These are phyloP conservation scores for Turritopsis rubra DNA, from an alignment of 30 jellyfish, hydroid and myxozoan genomes.

Conservation along the genomic window DNA sequence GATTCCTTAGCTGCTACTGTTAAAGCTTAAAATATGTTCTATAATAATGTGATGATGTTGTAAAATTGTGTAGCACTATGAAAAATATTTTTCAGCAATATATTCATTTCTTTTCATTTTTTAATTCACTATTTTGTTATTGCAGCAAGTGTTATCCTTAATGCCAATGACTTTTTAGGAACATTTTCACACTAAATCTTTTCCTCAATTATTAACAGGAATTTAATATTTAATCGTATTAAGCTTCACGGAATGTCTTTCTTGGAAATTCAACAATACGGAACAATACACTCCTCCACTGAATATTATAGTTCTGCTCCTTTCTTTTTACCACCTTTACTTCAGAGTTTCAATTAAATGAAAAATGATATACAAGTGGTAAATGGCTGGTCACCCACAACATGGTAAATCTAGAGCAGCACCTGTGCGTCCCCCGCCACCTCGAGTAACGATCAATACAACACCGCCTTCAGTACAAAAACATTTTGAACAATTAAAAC, in stretches of 20 bases:
- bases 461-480: conserved; percentile 29
- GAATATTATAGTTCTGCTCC: not conserved
- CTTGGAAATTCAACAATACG: too few species aligned
- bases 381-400: not conserved
- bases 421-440: conserved; percentile 38
- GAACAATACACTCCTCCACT: too few species aligned
- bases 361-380: not conserved
- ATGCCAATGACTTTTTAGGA: too few species aligned
- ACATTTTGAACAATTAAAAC: conserved; percentile 28
- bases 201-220: too few species aligned
- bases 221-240: too few species aligned
- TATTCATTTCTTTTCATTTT: too few species aligned
- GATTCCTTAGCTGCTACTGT: conserved; percentile 49
- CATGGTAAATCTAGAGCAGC: not conserved
- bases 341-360: not conserved
- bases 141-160: too few species aligned
- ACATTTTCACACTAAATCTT: too few species aligned
- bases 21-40: not conserved
- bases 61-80: not conserved
- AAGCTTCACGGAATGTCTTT: not conserved
- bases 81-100: not conserved
- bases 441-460: not conserved
- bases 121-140: too few species aligned
- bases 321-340: not conserved
- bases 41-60: not conserved